phyloP scores from a whole-genome alignment of 1,140 invertebrate genomes.

The Halyomorpha halys region DNA sequence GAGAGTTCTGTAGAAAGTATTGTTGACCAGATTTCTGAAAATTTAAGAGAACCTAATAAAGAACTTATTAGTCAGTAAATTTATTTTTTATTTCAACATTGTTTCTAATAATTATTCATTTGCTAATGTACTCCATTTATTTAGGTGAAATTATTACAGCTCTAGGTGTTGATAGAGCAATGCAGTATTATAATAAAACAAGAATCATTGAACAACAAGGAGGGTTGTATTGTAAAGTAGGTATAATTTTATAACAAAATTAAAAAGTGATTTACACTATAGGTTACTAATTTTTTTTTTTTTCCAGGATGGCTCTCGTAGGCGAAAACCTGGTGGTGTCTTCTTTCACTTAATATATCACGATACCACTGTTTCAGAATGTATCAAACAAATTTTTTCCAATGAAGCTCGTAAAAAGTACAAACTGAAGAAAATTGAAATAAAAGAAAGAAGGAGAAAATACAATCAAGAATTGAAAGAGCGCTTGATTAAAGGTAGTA shows the following conservation, averaged over 20 bases:
- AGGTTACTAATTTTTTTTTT: not conserved
- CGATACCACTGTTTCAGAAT: not conserved
- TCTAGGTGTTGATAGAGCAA: not conserved
- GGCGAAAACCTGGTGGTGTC: not conserved
- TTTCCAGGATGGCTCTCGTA: not conserved
- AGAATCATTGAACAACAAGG: not conserved
- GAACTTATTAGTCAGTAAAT: not conserved
- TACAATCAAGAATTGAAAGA: not conserved
- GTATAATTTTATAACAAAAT: not conserved
- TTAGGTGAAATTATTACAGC: constrained; percentile 2
- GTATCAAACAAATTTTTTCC: not conserved
- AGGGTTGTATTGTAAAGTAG: not conserved
- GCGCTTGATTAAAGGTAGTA: not conserved
- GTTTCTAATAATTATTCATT: not conserved
- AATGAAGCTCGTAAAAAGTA: not conserved
- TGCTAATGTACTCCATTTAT: no score
- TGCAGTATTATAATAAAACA: not conserved
- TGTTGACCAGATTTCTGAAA: not conserved
- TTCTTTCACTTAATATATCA: not conserved
- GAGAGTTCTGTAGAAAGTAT: not conserved
- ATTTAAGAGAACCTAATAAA: not conserved
- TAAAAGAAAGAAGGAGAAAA: not conserved
- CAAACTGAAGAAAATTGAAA: not conserved
- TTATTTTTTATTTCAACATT: not conserved
- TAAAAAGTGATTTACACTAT: not conserved